Evolutionary conservation across 2,113 vertebrate species (phyloP).

Genomic region (Telmatochromis brichardi): DNA sequence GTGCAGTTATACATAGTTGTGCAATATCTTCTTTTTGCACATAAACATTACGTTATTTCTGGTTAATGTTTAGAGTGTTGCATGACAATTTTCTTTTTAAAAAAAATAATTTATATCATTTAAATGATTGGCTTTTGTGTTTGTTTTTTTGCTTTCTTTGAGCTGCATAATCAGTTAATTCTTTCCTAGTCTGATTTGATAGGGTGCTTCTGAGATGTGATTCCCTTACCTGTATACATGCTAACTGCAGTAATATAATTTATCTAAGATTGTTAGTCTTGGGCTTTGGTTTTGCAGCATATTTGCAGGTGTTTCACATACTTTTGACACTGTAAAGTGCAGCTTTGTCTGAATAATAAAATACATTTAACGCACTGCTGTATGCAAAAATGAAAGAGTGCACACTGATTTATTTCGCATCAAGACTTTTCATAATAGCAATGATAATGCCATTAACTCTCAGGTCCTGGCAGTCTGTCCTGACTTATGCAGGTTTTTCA

Average conservation of each 20-base stretch:
- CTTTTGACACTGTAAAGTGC: background rate
- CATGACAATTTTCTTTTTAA: fast-evolving
- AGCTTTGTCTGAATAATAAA: background rate
- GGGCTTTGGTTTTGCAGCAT: background rate
- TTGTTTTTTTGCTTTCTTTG: background rate
- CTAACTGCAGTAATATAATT: background rate
- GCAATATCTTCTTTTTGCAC: background rate
- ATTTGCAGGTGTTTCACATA: background rate
- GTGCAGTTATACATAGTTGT: background rate
- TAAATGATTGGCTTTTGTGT: background rate
- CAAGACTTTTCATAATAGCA: background rate
- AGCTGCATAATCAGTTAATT: background rate
- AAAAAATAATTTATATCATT: background rate
- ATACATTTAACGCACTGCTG: background rate
- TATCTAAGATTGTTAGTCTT: background rate
- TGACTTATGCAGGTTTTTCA: background rate
- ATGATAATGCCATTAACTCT: background rate
- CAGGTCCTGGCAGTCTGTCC: background rate
- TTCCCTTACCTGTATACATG: background rate
- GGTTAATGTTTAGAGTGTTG: background rate
- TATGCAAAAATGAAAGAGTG: background rate
- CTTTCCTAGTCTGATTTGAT: background rate
- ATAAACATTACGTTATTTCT: background rate
- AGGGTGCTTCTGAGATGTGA: background rate
- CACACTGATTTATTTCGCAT: background rate